Evolutionary conservation across 2,797 vertebrate genomes (phyloP).

Genomic region (Silurus lanzhouensis): DNA sequence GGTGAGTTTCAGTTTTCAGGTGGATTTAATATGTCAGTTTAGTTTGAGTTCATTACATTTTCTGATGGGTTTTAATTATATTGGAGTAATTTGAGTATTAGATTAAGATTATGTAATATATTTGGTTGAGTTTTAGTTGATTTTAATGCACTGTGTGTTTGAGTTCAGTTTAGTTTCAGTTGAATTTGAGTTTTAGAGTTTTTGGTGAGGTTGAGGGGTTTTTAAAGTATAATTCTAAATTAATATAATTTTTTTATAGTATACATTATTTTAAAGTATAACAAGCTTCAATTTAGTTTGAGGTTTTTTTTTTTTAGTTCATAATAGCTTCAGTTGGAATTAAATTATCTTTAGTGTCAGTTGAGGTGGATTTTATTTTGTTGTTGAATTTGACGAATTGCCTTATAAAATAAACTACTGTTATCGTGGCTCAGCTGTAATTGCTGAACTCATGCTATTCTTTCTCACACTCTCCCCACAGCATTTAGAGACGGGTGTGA

Average conservation of each 20-base stretch:
- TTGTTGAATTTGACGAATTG: not conserved
- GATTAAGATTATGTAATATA: too few relatives aligned
- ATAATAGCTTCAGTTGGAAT: not conserved
- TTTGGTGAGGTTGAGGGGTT: not conserved
- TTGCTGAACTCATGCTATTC: not conserved
- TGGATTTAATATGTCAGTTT: not conserved
- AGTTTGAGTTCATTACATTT: not conserved
- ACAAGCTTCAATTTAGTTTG: not conserved
- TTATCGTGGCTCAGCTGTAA: not conserved
- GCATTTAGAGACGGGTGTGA: conserved; percentile 8
- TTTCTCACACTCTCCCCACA: conserved; percentile 10
- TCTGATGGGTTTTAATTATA: not conserved
- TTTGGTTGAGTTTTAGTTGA: not conserved
- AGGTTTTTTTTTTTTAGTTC: not conserved
- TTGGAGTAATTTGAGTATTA: too few relatives aligned
- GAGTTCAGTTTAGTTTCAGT: not conserved
- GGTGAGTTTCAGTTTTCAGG: too few relatives aligned
- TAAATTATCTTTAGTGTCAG: not conserved
- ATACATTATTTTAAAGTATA: not conserved
- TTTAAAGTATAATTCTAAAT: not conserved
- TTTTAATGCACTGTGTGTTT: not conserved
- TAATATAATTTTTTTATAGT: not conserved
- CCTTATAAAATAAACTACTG: not conserved
- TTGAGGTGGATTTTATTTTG: not conserved
- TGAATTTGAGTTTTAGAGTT: not conserved